Evolutionary conservation across 2,888 invertebrate species (phyloP).

Genomic region (Mesoligia furuncula): DNA sequence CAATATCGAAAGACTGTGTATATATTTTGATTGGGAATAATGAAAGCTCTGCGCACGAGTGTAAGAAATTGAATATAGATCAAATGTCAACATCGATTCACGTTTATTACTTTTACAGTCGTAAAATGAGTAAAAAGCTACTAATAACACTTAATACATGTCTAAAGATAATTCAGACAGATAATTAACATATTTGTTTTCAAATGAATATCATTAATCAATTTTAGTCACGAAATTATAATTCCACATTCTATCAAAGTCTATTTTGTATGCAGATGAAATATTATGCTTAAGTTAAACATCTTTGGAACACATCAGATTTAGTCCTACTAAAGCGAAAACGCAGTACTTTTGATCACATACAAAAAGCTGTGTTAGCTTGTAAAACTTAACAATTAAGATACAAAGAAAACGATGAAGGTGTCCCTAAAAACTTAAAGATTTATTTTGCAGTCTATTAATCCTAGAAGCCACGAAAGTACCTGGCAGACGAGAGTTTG

Average conservation of each 20-base stretch:
- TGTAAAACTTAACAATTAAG: not conserved
- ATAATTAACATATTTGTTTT: slow-evolving; percentile 1
- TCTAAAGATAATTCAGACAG: not conserved
- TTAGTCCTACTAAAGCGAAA: not conserved
- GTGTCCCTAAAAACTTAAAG: not conserved
- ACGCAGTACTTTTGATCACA: not conserved
- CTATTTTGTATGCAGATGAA: not conserved
- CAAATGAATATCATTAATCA: slow-evolving; percentile 12
- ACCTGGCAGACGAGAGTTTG: not conserved
- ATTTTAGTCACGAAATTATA: not conserved
- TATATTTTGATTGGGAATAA: slow-evolving; percentile 12
- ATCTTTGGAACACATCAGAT: not conserved
- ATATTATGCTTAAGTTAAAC: not conserved
- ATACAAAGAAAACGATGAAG: not conserved
- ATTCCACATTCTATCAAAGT: not conserved
- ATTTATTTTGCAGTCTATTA: not conserved
- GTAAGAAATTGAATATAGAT: slow-evolving; percentile 27
- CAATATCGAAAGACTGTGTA: not conserved
- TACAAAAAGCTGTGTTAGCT: not conserved
- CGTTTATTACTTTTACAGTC: not conserved
- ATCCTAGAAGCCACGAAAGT: not conserved
- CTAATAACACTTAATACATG: slow-evolving; percentile 1
- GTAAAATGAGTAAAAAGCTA: slow-evolving; percentile 8
- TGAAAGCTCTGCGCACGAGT: slow-evolving; percentile 1
- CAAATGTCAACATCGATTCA: slow-evolving; percentile 20